Evolutionary conservation across 2,113 vertebrate genomes (phyloP), one percentile per base, ranked within the genome.

Genomic region (Campylomormyrus numenius): DNA sequence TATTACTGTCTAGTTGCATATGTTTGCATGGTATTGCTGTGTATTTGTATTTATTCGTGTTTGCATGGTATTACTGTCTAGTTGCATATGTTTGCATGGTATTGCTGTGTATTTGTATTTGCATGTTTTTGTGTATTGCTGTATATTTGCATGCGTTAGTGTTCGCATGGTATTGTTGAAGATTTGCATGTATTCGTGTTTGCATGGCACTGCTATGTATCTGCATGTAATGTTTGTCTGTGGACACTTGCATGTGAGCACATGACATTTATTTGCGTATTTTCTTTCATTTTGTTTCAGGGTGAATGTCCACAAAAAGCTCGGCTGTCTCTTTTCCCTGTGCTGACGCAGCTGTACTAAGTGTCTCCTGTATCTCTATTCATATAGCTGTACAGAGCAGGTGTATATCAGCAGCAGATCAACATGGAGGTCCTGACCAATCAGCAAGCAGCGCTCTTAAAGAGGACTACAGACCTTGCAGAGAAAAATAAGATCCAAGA

Each of bases 361-460:
- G 4, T 39, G 3, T 2, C 5, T 86, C 52, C 86, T 24, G 8
- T 0, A 48, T 90, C 85, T 27, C 91, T 93, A 93, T 56, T 13
- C 17, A 42, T 49, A 35, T 95, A 99, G 98, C 97, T 97, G 91
- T 99, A 98, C 95, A 99, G 99, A 94, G 97, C 98, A 92, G 98
- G 98, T 93, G 97, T 99, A 91, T 99, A 99, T 95, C 98, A 99
- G 94, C 98, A 99, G 94, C 98, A 99, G 94, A 99, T 99, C 77
- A 98, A 99, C 93, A 99, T 99, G 98, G 98, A 99, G 95, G 98
- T 98, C 94, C 96, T 99, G 70, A 97, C 97, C 96, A 98, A 99
- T 95, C 98, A 99, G 96, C 98, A 98, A 92, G 98, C 98, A 92
- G 96, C 99, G 91, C 94, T 99, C 96, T 93, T 99, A 89, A 98